Conservation (phyloP, 2,797 vertebrate species). For the Myotis findleyi region DNA sequence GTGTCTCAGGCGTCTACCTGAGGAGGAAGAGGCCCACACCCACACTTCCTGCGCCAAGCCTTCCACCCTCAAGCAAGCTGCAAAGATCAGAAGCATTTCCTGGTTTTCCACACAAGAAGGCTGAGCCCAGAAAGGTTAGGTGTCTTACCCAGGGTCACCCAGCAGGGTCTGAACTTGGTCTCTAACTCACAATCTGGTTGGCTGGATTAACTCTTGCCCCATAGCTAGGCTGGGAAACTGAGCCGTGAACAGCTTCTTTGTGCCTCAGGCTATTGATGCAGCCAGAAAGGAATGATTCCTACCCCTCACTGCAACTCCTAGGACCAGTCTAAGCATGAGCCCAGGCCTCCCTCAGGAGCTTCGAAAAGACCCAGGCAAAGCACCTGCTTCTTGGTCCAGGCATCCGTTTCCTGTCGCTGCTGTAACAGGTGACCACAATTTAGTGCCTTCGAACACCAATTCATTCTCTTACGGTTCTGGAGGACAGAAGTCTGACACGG, state of each 20-base stretch:
- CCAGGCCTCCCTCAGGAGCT: not conserved
- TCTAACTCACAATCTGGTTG: not conserved
- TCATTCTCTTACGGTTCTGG: rapidly evolving
- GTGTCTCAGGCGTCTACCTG: not conserved
- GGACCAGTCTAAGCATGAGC: not conserved
- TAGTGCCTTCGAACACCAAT: not conserved
- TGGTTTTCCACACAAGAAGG: not conserved
- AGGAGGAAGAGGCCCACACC: not conserved
- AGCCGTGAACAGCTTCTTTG: not conserved
- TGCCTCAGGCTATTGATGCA: not conserved
- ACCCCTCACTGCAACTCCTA: not conserved
- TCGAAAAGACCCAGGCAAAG: not conserved
- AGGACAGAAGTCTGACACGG: rapidly evolving
- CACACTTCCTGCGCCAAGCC: not conserved
- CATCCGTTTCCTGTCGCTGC: not conserved
- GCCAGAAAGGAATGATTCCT: not conserved
- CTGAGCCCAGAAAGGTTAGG: conserved; percentile 23
- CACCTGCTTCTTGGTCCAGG: rapidly evolving
- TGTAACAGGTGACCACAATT: no score
- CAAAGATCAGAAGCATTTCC: not conserved
- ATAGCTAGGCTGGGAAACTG: not conserved
- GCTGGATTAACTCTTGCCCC: not conserved
- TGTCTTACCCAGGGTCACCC: not conserved
- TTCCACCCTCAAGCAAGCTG: rapidly evolving
- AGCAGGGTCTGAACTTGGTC: not conserved